Evolutionary conservation across 2,888 invertebrate species (phyloP).

Genomic region (Calliphora vomitoria): DNA sequence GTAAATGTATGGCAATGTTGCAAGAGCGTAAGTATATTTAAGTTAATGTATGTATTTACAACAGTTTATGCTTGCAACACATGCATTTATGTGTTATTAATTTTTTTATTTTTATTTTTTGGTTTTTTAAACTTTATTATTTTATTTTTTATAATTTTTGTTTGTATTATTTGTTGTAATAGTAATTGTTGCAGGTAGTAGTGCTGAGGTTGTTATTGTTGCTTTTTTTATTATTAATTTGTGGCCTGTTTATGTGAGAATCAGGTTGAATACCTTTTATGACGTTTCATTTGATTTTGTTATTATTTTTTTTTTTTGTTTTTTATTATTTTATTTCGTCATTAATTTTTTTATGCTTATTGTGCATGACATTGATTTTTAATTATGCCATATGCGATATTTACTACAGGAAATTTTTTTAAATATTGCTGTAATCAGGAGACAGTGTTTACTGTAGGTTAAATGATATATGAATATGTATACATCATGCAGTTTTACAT

Average conservation of each 20-base stretch:
- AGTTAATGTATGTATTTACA: slow-evolving; percentile 24
- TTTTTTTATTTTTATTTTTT: slow-evolving; percentile 33
- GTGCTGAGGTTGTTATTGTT: slow-evolving; percentile 26
- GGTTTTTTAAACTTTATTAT: slow-evolving; percentile 31
- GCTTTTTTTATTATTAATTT: slow-evolving; percentile 65
- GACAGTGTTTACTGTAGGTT: slow-evolving; percentile 28
- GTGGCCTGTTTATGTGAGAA: slow-evolving; percentile 73
- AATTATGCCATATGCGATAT: slow-evolving; percentile 78
- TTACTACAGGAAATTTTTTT: slow-evolving; percentile 75
- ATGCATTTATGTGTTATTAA: slow-evolving; percentile 24
- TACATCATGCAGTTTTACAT: too few species aligned
- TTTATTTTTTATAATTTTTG: slow-evolving; percentile 39
- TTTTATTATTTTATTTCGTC: slow-evolving; percentile 53
- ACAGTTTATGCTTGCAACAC: slow-evolving; percentile 45
- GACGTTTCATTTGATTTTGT: slow-evolving; percentile 42
- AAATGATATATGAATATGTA: neutral
- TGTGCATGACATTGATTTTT: slow-evolving; percentile 82
- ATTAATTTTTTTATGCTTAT: slow-evolving; percentile 36
- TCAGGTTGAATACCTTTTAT: slow-evolving; percentile 74
- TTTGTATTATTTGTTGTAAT: slow-evolving; percentile 52
- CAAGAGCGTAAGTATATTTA: slow-evolving; percentile 15
- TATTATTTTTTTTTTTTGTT: slow-evolving; percentile 26
- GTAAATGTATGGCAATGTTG: neutral
- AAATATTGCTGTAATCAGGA: slow-evolving; percentile 58
- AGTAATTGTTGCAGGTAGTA: slow-evolving; percentile 21